Percentiles rank a stretch among this genome's conserved stretches.
phyloP scores from a whole-genome alignment of 2,888 invertebrate genomes.

The Drosophila borealis region DNA sequence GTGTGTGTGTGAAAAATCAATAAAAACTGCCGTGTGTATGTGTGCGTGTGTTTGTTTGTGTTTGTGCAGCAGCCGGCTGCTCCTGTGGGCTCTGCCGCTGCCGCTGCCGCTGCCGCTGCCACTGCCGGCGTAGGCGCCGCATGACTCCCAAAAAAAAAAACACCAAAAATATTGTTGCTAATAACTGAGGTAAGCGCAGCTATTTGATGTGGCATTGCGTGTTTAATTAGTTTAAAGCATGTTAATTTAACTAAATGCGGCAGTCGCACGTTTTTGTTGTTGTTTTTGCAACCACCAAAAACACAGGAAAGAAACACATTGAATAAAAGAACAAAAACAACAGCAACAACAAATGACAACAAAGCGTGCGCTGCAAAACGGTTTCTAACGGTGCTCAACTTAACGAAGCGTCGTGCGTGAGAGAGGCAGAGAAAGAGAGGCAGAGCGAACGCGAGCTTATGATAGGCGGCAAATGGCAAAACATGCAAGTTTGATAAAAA shows the following conservation, averaged over 20 bases:
- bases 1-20: conserved; percentile 43
- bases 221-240: conserved; percentile 69
- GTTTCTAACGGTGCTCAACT: conserved; percentile 52
- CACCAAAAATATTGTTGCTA: conserved; percentile 1
- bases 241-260: conserved; percentile 47
- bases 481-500: conserved; percentile 9
- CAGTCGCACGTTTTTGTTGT: conserved; percentile 4
- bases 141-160: conserved; percentile 12
- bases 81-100: conserved; percentile 16
- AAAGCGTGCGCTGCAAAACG: conserved; percentile 34
- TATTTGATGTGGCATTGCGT: conserved; percentile 43
- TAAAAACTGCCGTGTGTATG: conserved; percentile 31
- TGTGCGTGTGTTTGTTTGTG: conserved; percentile 40
- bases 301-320: conserved; percentile 3
- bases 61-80: conserved; percentile 62
- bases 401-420: conserved; percentile 23
- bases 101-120: conserved; percentile 9
- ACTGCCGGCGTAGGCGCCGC: conserved; percentile 17
- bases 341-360: conserved; percentile 32
- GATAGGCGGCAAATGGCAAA: conserved; percentile 32
- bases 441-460: conserved; percentile 9
- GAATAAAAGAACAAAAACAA: conserved; percentile 12
- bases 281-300: conserved; percentile 41
- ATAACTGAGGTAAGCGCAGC: conserved; percentile 15
- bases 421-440: neutral